Conservation (phyloP, 2,113 vertebrate genomes). For the Myanophis thanlyinensis region DNA sequence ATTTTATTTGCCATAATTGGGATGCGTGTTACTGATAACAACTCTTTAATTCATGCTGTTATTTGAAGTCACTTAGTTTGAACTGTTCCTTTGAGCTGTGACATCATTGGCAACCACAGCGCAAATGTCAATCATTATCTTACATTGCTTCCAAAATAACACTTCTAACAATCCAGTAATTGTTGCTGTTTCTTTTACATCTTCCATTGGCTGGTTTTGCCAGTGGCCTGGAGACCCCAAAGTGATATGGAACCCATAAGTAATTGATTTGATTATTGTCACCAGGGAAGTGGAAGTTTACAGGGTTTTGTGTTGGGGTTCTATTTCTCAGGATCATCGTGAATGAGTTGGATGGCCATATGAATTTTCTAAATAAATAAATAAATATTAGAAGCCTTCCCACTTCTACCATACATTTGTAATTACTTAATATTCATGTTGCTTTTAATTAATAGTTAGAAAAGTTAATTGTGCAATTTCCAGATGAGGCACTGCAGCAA, state of each 20-base stretch:
- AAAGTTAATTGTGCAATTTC: neutral
- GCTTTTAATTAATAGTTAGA: neutral
- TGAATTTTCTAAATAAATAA: neutral
- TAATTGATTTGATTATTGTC: neutral
- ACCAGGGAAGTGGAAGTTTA: neutral
- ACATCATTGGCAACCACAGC: neutral
- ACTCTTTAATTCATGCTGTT: neutral
- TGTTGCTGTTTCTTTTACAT: neutral
- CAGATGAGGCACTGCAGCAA: neutral
- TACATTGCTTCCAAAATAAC: neutral
- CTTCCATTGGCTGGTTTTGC: neutral
- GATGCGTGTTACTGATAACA: neutral
- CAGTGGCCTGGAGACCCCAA: neutral
- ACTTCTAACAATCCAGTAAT: neutral
- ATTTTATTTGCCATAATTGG: neutral
- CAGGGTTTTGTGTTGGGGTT: neutral
- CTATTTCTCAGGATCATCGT: neutral
- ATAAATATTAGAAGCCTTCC: neutral
- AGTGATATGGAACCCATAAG: neutral
- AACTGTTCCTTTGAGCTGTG: neutral
- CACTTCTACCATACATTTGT: neutral
- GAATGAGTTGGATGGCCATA: neutral
- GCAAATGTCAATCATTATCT: neutral
- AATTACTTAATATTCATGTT: neutral
- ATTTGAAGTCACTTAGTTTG: neutral